These are phyloP conservation scores for Dioctria rufipes DNA, from an alignment of 2,888 invertebrate species.

Conservation along the genomic window DNA sequence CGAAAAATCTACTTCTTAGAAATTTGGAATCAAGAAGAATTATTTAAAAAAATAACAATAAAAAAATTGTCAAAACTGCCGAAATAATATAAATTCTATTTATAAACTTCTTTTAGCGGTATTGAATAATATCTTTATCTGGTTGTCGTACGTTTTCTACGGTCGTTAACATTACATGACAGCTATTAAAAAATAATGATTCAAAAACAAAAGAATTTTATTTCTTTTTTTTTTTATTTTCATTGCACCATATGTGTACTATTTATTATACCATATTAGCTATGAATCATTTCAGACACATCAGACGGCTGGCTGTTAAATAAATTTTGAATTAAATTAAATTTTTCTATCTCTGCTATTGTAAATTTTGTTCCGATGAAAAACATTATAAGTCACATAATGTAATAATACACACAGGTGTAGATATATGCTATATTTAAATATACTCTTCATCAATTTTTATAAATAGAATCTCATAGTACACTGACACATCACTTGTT, in stretches of 20 bases:
- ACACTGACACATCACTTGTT: slow-evolving; percentile 61
- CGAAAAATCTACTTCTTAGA: too few species aligned
- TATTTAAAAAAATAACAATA: too few species aligned
- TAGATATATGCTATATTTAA: slow-evolving; percentile 29
- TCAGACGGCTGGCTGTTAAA: too few species aligned
- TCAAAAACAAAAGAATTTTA: background rate
- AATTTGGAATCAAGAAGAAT: too few species aligned
- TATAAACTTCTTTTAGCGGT: too few species aligned
- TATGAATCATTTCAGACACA: slow-evolving; percentile 22
- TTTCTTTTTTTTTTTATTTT: background rate
- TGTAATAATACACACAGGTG: slow-evolving; percentile 37
- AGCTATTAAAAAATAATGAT: slow-evolving; percentile 35
- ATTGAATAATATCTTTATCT: background rate
- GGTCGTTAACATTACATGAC: slow-evolving; percentile 32
- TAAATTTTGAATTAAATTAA: too few species aligned
- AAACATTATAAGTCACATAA: slow-evolving; percentile 39
- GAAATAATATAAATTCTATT: background rate
- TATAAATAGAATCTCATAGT: slow-evolving; percentile 54
- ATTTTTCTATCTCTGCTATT: too few species aligned
- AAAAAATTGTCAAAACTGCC: background rate
- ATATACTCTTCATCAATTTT: slow-evolving; percentile 33
- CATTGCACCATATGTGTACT: background rate
- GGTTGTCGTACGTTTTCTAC: background rate
- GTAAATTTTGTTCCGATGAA: background rate
- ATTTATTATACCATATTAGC: background rate